Conservation (phyloP, 2,888 invertebrate species). For the Ormyrus nitidulus region DNA sequence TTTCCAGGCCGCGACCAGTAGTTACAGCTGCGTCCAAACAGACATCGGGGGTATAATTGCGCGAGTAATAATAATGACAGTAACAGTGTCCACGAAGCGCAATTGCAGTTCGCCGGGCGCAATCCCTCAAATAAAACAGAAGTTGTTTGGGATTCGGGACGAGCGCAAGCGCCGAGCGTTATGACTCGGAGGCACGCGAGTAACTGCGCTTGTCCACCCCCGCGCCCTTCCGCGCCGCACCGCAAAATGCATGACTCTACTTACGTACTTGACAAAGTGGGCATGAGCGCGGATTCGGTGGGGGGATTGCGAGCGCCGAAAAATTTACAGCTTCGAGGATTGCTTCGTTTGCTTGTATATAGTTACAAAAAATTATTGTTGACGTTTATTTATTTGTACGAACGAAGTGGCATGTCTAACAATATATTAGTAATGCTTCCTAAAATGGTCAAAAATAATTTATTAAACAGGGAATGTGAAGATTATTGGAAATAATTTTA, state of each 20-base stretch:
- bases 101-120: constrained; percentile 52
- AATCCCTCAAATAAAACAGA: constrained; percentile 49
- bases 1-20: no score
- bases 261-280: constrained; percentile 43
- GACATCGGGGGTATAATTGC: constrained; percentile 47
- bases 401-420: no score
- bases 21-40: no score
- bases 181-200: constrained; percentile 41
- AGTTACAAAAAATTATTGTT: no score
- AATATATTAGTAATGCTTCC: no score
- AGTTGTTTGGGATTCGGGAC: constrained; percentile 18
- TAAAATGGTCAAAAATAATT: no score
- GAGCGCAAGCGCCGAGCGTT: constrained; percentile 17
- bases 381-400: no score
- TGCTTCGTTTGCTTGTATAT: no score
- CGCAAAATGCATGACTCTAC: constrained; percentile 38
- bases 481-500: no score
- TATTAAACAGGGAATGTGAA: no score
- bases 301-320: background rate
- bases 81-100: constrained; percentile 71
- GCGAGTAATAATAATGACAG: constrained; percentile 67
- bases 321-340: background rate
- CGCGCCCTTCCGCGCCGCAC: background rate
- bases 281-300: constrained; percentile 1
- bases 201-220: constrained; percentile 13